Evolutionary conservation across 1,140 invertebrate species (phyloP).

Genomic region (Lepeophtheirus salmonis): DNA sequence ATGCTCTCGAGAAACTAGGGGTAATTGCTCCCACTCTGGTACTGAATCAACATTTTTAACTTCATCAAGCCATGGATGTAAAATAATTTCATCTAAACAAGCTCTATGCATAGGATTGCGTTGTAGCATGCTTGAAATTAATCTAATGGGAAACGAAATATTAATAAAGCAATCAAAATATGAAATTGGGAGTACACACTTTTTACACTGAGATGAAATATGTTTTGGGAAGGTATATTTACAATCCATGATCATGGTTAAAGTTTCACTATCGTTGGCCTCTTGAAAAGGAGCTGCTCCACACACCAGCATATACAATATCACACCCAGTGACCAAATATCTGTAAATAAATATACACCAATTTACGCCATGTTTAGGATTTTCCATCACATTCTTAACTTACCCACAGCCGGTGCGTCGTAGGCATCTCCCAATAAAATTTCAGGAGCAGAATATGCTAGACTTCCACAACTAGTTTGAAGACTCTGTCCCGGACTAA

Average conservation of each 20-base stretch:
- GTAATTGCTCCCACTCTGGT: conserved; percentile 39
- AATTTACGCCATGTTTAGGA: no score
- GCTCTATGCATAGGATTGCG: conserved; percentile 7
- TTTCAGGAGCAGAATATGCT: conserved; percentile 97
- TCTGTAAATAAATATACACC: conserved; percentile 43
- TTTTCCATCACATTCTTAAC: conserved; percentile 24
- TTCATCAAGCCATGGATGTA: conserved; percentile 53
- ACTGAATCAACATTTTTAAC: conserved; percentile 23
- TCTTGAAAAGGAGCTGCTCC: conserved; percentile 94
- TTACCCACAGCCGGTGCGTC: conserved; percentile 78
- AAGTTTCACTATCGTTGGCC: conserved; percentile 94
- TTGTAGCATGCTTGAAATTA: conserved; percentile 15
- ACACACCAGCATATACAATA: conserved; percentile 94
- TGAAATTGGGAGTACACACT: conserved; percentile 31
- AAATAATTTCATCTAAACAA: conserved; percentile 46
- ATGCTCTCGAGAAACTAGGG: conserved; percentile 59
- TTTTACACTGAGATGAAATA: conserved; percentile 65
- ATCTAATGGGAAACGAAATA: background rate
- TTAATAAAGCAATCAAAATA: background rate
- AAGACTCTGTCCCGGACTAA: conserved; percentile 87
- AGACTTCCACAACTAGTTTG: conserved; percentile 98
- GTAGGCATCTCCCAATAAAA: conserved; percentile 83
- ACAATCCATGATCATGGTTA: conserved; percentile 99
- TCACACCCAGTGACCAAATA: conserved; percentile 95
- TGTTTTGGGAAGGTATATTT: conserved; percentile 82